These are phyloP conservation scores for Haemorhous mexicanus DNA, from an alignment of 2,113 vertebrate species.

Conservation along the genomic window DNA sequence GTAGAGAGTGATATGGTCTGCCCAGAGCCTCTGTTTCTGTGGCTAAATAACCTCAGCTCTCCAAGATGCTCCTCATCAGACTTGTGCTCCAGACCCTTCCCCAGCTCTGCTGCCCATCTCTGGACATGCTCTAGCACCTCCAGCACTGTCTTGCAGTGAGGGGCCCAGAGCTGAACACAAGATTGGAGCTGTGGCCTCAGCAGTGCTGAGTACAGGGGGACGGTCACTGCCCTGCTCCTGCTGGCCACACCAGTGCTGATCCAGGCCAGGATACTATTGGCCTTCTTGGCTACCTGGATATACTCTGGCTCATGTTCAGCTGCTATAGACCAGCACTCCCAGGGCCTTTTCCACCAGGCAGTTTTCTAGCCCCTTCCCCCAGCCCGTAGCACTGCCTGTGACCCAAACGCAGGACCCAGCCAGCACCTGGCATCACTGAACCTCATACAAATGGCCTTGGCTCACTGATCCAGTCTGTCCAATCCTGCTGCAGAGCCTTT, in stretches of 20 bases:
- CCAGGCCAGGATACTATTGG: accelerated
- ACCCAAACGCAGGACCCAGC: not conserved
- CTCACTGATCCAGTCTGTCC: not conserved
- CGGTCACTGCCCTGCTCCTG: accelerated
- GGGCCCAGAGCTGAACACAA: not conserved
- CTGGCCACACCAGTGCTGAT: not conserved
- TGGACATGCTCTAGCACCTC: not conserved
- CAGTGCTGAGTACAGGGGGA: not conserved
- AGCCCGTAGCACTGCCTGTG: not conserved
- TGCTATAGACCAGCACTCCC: accelerated
- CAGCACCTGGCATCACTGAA: not conserved
- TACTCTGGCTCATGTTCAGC: accelerated
- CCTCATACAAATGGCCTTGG: not conserved
- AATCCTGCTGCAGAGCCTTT: not conserved
- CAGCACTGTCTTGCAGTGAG: not conserved
- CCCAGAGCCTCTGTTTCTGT: not conserved
- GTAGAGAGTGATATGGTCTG: not conserved
- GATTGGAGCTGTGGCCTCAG: accelerated
- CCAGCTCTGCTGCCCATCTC: not conserved
- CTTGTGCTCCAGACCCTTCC: not conserved
- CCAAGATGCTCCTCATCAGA: not conserved
- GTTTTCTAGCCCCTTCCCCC: not conserved
- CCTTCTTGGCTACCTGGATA: not conserved
- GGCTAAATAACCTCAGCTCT: not conserved
- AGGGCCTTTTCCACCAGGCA: not conserved